Evolutionary conservation across 1,140 invertebrate species (phyloP), one percentile per base, ranked within the genome.

Genomic region (Phortica variegata): DNA sequence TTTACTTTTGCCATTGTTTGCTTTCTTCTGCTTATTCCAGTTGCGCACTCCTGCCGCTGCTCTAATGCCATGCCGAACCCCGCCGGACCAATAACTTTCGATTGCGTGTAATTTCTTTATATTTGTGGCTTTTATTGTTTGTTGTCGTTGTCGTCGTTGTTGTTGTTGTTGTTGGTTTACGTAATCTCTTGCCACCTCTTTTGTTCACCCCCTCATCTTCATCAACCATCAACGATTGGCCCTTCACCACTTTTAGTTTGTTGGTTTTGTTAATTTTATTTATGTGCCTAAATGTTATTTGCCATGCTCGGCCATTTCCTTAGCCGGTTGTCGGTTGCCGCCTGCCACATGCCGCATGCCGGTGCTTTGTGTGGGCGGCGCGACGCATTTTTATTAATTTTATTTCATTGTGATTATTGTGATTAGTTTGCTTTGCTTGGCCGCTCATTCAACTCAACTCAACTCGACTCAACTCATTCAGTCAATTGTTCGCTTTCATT

Each of bases 191-290:
- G 20, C 15, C 20, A 36, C 29, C 8, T 34, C 13, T 5, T 3
- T 31, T 31, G 15, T 33, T 18, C 34, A 7, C 21, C 9, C 10
- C 2, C 37, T 2, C 23, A 18, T 9, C 37, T 32, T 16, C 17
- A 2, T 16, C 34, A 51, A 51, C 4, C 33, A n/a, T 34, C 3
- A 34, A 5, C 8, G 59, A 55, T 52, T 61, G 54, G 55, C 49
- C 47, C 37, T 34, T 45, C 18, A 18, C 23, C 34, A 44, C 42
- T 51, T 53, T 52, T 37, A 26, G 23, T 26, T 56, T 68, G 63
- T 68, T 68, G 63, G 63, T 60, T 68, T 68, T 68, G 60, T 65
- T 68, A 68, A 68, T 68, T 68, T 68, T 68, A 68, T 68, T 68
- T 68, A 68, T 68, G 63, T 68, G 69, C 65, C 60, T 68, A 68